Base-by-base conservation (phyloP, 2,888 invertebrate species). In the Tiliacea citrago region DNA sequence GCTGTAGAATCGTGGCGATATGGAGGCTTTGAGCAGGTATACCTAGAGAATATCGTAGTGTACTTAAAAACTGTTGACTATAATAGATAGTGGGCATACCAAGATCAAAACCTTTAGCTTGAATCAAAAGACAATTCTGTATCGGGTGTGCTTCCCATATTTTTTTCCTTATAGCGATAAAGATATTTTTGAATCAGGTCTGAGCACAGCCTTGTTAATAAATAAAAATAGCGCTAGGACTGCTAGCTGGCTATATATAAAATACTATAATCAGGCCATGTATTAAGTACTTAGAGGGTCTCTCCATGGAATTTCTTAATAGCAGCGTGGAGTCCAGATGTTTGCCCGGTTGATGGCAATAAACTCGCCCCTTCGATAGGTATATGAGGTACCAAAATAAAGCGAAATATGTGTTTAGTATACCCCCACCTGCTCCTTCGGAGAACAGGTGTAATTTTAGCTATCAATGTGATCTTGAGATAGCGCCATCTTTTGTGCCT, bases 21-120 rank as follows among this genome's bases (percentile, higher is more conserved):
- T 0, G 2, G 35, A 6, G 6, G 78, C 67, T 68, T 79, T 82
- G 4, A 78, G 18, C 13, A 82, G 18, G 29, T 82, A 82, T 24
- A 75, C 82, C 82, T 82, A 61, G 39, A 78, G 75, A 70, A 61
- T 24, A 18, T 24, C 18, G 3, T 45, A 16, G 8, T 39, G n/a
- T n/a, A n/a, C n/a, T n/a, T n/a, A n/a, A n/a, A n/a, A n/a, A n/a
- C n/a, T n/a, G n/a, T n/a, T n/a, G n/a, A n/a, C n/a, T n/a, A n/a
- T n/a, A n/a, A n/a, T n/a, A n/a, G n/a, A n/a, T n/a, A n/a, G 29
- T 29, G 29, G 29, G 29, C 29, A n/a, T 12, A 61, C 8, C 39
- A n/a, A n/a, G 39, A 39, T 39, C 29, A 58, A 58, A 58, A 58
- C 2, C 21, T 35, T 18, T 13, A 39, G 39, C 60, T 21, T 21